phyloP scores from a whole-genome alignment of 2,113 vertebrate species.

The Periophthalmodon schlosseri region DNA sequence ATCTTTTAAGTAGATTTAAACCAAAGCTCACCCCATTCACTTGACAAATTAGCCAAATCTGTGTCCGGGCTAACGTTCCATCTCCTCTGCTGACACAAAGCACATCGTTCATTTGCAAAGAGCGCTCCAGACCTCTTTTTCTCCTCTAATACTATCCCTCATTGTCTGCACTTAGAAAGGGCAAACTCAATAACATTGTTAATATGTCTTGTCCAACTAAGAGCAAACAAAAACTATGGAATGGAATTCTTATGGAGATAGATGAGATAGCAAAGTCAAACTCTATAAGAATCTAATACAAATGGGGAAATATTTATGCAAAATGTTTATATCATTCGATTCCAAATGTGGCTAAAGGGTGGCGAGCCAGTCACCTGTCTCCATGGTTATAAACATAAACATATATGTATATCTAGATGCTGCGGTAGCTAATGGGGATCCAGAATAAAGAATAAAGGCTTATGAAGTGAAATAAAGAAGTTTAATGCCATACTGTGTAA shows the following conservation, averaged over 20 bases:
- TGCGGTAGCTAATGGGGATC: too few relatives aligned
- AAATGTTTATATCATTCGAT: background rate
- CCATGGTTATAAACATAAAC: too few relatives aligned
- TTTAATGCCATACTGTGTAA: too few relatives aligned
- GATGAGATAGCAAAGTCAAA: background rate
- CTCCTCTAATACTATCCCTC: background rate
- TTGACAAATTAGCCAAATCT: conserved; percentile 6
- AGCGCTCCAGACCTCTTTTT: background rate
- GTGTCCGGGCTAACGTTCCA: background rate
- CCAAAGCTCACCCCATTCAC: background rate
- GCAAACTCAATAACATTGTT: conserved; percentile 10
- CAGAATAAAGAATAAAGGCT: too few relatives aligned
- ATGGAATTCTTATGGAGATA: background rate
- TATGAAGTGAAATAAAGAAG: too few relatives aligned
- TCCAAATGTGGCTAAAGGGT: too few relatives aligned
- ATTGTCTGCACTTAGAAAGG: background rate
- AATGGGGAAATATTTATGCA: background rate
- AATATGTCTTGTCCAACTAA: background rate
- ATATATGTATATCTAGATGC: too few relatives aligned
- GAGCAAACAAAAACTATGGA: background rate
- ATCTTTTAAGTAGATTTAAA: conserved; percentile 40
- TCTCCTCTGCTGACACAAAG: background rate
- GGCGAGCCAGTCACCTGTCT: too few relatives aligned
- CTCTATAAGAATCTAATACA: background rate
- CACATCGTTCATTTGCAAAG: conserved; percentile 3